Base-by-base conservation (phyloP, 2,113 vertebrate genomes). In the Casuarius casuarius region DNA sequence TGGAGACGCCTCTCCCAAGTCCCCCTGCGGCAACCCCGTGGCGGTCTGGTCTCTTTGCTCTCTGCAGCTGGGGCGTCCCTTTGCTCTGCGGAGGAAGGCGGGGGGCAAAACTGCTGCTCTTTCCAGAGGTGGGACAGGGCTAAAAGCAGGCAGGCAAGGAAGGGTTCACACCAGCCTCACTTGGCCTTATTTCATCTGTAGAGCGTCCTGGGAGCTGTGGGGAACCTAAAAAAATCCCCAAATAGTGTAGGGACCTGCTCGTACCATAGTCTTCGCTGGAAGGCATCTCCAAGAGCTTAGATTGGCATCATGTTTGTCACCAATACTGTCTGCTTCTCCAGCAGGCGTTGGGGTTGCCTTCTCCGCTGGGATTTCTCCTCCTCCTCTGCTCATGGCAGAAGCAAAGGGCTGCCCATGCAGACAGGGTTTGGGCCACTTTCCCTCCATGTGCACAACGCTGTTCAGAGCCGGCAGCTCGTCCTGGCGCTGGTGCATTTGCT, bases 391-490 rank as follows among this genome's bases (percentile, higher is more conserved):
- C 26, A 8, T 0, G 11, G n/a, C 1, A 35, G 46, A 77, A 74
- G 21, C 12, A 72, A 65, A 79, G 15, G 16, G 7, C 2, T 76
- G 9, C 26, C 17, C 61, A 33, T 18, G 28, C 18, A 5, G 40
- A 12, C 16, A 21, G 10, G 42, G 25, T 0, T 77, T 5, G 15
- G 22, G 51, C 17, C 5, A 0, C 38, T 77, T 68, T 83, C 22
- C 54, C 46, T 7, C 63, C 52, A 22, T 0, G 0, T 20, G 13
- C 25, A 6, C 1, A 1, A 7, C 1, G 0, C 1, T 67, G 19
- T 88, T 48, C 54, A 2, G 19, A 31, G n/a, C 70, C 48, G 46
- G 54, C 16, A 29, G 42, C 2, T 78, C 83, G 62, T 72, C 52
- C 76, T 28, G 16, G 33, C 33, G 15, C 23, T 29, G 63, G 19